A percentile compares a stretch with the other conserved stretches of the same genome.
These are phyloP conservation scores for Chrysaora quinquecirrha DNA, from an alignment of 30 jellyfish, hydroid and myxozoan species.

Conservation along the genomic window DNA sequence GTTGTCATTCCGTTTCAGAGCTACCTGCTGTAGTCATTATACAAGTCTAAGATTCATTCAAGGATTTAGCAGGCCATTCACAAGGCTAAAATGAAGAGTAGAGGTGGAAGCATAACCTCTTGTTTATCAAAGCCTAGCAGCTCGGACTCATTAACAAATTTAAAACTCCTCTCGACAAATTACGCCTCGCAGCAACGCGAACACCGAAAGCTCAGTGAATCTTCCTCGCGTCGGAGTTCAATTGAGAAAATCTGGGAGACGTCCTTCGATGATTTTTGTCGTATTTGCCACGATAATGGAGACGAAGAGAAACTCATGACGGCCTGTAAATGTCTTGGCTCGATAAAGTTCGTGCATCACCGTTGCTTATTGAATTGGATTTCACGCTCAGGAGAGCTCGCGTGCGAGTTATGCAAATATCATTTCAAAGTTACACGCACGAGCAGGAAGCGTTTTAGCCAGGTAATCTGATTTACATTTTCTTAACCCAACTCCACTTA, in stretches of 20 bases:
- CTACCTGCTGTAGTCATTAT: slow-evolving; percentile 25
- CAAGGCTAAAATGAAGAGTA: slow-evolving; percentile 28
- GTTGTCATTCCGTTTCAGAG: not conserved
- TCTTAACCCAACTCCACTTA: no score
- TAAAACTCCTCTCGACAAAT: slow-evolving; percentile 15
- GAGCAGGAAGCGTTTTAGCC: slow-evolving; percentile 23
- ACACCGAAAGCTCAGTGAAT: slow-evolving; percentile 18
- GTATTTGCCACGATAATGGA: slow-evolving; percentile 76
- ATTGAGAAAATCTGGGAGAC: slow-evolving; percentile 17
- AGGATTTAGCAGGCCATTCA: no score
- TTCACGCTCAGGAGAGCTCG: slow-evolving; percentile 77
- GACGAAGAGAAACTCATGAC: slow-evolving; percentile 43
- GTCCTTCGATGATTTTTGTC: slow-evolving; percentile 46
- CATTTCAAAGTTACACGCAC: slow-evolving; percentile 44
- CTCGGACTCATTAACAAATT: slow-evolving; percentile 53
- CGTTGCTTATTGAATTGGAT: slow-evolving; percentile 70
- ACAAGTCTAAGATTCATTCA: no score
- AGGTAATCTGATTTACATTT: no score
- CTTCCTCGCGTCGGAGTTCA: slow-evolving; percentile 8
- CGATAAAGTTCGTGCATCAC: slow-evolving; percentile 65
- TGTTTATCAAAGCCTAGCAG: slow-evolving; percentile 58
- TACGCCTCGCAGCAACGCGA: slow-evolving; percentile 27
- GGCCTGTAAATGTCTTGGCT: slow-evolving; percentile 74
- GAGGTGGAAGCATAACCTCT: slow-evolving; percentile 68
- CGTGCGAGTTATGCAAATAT: slow-evolving; percentile 71